phyloP scores from a whole-genome alignment of 2,113 vertebrate species.

The Ceyx margarethae region DNA sequence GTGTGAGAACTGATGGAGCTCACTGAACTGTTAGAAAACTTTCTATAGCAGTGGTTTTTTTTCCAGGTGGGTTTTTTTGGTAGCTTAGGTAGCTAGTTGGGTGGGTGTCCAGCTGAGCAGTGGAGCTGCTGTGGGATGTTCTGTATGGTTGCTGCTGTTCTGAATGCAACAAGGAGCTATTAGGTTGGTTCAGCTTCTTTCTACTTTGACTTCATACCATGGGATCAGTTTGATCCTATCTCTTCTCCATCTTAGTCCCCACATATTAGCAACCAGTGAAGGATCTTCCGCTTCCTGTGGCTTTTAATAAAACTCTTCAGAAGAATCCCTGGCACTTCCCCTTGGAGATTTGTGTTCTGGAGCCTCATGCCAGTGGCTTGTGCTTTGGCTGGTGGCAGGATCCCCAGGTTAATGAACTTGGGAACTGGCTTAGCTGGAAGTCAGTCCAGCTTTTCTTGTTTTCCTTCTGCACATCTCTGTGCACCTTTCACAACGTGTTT shows the following conservation, averaged over 20 bases:
- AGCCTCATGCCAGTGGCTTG: constrained; percentile 58
- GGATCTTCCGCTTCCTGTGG: constrained; percentile 36
- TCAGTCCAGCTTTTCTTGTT: constrained; percentile 56
- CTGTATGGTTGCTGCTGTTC: accelerated
- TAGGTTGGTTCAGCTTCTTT: not conserved
- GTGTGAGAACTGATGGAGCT: not conserved
- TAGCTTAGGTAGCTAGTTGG: not conserved
- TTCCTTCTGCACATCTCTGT: constrained; percentile 1
- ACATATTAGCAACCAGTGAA: not conserved
- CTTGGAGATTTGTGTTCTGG: not conserved
- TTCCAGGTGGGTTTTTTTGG: not conserved
- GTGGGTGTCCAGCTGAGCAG: not conserved
- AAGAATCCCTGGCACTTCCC: constrained; percentile 68
- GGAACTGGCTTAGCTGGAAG: constrained; percentile 45
- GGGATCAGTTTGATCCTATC: constrained; percentile 17
- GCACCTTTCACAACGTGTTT: constrained; percentile 49
- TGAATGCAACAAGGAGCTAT: not conserved
- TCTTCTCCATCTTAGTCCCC: not conserved
- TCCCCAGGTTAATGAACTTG: constrained; percentile 12
- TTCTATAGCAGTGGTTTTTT: not conserved
- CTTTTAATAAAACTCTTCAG: constrained; percentile 8
- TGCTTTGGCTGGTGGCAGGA: constrained; percentile 24
- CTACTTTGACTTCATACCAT: not conserved
- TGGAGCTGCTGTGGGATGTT: not conserved
- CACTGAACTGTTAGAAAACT: not conserved